Base-by-base conservation (phyloP, 1,140 invertebrate genomes). In the Magallana ariakensis region DNA sequence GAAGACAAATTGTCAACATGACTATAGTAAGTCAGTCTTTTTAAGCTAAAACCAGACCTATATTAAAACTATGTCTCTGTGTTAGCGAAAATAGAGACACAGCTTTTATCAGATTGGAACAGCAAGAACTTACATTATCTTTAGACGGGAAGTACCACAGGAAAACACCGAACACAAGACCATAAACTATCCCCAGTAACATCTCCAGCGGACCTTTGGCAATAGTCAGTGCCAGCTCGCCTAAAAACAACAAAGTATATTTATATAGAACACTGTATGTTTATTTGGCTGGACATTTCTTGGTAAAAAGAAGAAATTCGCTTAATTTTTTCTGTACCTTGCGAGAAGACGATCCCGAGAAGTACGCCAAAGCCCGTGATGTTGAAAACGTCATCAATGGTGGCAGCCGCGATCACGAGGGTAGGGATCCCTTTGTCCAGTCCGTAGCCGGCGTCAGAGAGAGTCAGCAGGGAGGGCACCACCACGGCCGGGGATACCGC, bases 401-500 rank as follows among this genome's bases (percentile, higher is more conserved):
- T 98, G 15, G 97, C 96, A 1, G 98, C 98, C 0, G 98, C 98
- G 62, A 99, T 97, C 60, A 99, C 97, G 16, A 99, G 95, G 0
- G 98, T 99, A 0, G 98, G 98, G 83, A 99, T 98, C 1, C 98
- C 98, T 95, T 99, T 98, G 55, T 97, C 97, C 5, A 98, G 96
- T 0, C 98, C 98, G 91, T 98, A 98, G 7, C 97, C 97, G 92
- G 97, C 97, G 84, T 96, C 96, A 13, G 97, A 96, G 10, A 99
- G 95, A 62, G 96, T 95, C 91, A 99, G 96, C 66, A 99, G 95
- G 90, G 97, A 97, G 0, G 98, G 98, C 15, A 99, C 98, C 3
- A 99, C 97, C 6, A 99, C 98, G 13, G 98, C 98, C 0, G 98
- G 98, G 0, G 98, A 98, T 9, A 99, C 98, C 0, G 98, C 98